These are phyloP conservation scores for Drosophila prolongata DNA, from an alignment of 2,888 invertebrate species.

Conservation along the genomic window DNA sequence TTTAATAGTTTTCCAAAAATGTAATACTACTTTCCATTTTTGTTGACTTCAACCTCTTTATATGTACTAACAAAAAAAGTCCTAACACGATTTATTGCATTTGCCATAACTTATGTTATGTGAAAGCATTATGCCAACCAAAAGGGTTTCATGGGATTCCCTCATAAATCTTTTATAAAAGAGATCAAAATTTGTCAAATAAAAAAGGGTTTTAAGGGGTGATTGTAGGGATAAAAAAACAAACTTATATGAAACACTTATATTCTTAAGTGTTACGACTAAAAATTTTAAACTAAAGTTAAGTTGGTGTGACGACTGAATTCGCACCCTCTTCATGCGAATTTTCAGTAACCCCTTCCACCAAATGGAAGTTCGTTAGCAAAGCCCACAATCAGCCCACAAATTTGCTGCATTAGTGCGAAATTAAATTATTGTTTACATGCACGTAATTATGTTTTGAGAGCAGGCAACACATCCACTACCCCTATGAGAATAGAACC, in stretches of 20 bases:
- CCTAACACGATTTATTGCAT: slow-evolving; percentile 12
- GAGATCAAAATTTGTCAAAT: slow-evolving; percentile 20
- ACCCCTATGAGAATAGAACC: slow-evolving; percentile 16
- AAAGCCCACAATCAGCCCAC: slow-evolving; percentile 83
- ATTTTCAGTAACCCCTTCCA: neutral
- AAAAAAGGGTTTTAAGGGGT: neutral
- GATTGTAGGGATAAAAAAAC: neutral
- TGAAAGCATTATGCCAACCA: slow-evolving; percentile 6
- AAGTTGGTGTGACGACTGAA: neutral
- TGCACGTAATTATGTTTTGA: slow-evolving; percentile 81
- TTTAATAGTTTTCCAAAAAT: too few relatives aligned
- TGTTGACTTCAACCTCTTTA: too few relatives aligned
- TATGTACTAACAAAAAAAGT: too few relatives aligned
- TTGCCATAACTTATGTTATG: slow-evolving; percentile 16
- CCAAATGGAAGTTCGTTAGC: slow-evolving; percentile 51
- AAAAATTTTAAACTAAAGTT: too few relatives aligned
- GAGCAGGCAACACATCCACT: slow-evolving; percentile 35
- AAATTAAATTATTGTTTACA: slow-evolving; percentile 84
- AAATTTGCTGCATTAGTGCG: slow-evolving; percentile 83
- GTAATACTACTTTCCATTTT: too few relatives aligned
- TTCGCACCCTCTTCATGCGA: neutral
- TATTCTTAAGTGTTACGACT: too few relatives aligned
- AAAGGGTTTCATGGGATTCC: slow-evolving; percentile 1
- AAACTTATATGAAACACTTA: neutral
- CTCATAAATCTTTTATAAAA: slow-evolving; percentile 24